Conservation (phyloP, 2,113 vertebrate genomes). For the Plectropomus leopardus region DNA sequence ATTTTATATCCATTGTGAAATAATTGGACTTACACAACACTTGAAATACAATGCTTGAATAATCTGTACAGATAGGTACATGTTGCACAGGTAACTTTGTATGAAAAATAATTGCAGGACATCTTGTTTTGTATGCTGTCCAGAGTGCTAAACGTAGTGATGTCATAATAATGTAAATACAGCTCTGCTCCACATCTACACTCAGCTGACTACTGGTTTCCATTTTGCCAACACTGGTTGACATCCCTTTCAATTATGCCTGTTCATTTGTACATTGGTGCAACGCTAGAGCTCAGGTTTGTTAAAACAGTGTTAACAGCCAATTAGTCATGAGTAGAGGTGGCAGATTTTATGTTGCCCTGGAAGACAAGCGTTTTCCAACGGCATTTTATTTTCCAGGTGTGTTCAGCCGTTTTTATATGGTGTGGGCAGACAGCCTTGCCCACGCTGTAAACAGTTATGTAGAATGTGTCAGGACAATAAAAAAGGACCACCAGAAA, state of each 20-base stretch:
- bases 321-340: constrained; percentile 75
- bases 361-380: constrained; percentile 70
- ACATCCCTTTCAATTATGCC: constrained; percentile 48
- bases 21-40: neutral
- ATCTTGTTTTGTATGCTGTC: neutral
- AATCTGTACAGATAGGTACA: neutral
- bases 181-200: constrained; percentile 26
- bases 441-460: constrained; percentile 75
- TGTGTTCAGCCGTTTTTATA: constrained; percentile 72
- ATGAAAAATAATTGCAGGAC: neutral
- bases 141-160: constrained; percentile 6
- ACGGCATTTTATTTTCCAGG: constrained; percentile 73
- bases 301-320: constrained; percentile 78
- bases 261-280: constrained; percentile 64
- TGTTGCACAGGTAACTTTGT: neutral
- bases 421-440: constrained; percentile 65
- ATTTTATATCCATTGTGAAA: constrained; percentile 1
- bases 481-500: constrained; percentile 79
- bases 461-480: constrained; percentile 76
- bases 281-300: constrained; percentile 55
- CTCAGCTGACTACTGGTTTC: constrained; percentile 28
- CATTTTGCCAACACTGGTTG: constrained; percentile 20
- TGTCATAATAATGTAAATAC: constrained; percentile 29
- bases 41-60: neutral
- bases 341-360: constrained; percentile 59